These are phyloP conservation scores for Fratercula arctica DNA, from an alignment of 2,797 vertebrate species.

Conservation along the genomic window DNA sequence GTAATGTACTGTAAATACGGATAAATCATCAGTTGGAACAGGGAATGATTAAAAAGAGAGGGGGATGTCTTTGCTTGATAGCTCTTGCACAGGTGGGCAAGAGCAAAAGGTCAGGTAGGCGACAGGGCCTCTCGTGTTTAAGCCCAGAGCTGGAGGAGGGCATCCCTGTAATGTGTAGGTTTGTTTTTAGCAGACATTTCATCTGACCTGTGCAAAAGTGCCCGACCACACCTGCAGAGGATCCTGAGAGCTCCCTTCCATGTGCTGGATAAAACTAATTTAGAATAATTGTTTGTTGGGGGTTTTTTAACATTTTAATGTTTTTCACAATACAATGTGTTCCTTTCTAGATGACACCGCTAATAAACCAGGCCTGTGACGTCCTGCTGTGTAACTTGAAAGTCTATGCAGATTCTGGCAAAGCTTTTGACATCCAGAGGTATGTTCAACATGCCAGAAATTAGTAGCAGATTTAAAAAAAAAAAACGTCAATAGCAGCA, in stretches of 20 bases:
- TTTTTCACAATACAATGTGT: neutral
- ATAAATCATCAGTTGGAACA: neutral
- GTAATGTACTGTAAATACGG: neutral
- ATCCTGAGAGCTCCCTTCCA: neutral
- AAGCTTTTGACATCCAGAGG: conserved; percentile 91
- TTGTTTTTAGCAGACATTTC: neutral
- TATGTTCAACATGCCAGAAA: conserved; percentile 66
- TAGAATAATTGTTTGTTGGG: neutral
- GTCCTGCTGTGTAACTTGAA: conserved; percentile 86
- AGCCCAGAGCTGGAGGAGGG: neutral
- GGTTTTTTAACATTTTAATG: neutral
- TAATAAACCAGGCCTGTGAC: conserved; percentile 87
- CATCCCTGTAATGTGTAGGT: neutral
- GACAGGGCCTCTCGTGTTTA: neutral
- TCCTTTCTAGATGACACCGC: conserved; percentile 85
- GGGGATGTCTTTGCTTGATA: neutral
- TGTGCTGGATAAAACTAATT: neutral
- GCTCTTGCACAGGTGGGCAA: neutral
- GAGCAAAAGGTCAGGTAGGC: neutral
- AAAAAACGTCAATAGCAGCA: neutral
- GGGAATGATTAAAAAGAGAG: neutral
- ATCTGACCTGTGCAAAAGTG: neutral
- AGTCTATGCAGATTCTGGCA: conserved; percentile 79
- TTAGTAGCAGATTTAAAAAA: conserved; percentile 10
- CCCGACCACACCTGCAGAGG: neutral